Base-by-base conservation (phyloP, 2,797 vertebrate genomes). In the Acestrorhynchus altus region DNA sequence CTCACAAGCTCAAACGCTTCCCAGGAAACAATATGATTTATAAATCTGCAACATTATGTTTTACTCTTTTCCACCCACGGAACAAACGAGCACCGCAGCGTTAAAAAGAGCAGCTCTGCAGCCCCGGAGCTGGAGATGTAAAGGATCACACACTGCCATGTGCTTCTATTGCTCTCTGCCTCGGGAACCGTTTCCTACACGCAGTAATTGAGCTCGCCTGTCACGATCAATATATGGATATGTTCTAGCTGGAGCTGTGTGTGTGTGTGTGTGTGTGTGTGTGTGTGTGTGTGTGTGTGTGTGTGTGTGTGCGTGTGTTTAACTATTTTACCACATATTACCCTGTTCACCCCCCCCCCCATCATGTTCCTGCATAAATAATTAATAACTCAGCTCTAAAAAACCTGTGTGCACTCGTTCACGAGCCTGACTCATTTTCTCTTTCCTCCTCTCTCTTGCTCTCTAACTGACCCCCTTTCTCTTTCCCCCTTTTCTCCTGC, bases 341-440 rank as follows among this genome's bases (percentile, higher is more conserved):
- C 22, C 24, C 13, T 47, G 66, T 52, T 22, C 80, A 20, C 67
- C 42, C 22, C 51, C 76, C 4, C 15, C 51, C 8, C 22, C 73
- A 39, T 11, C 9, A 51, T 20, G 46, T 20, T 18, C 31, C 5
- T 22, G 39, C 68, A 72, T 64, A 51, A 72, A 54, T 65, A 63
- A 78, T 72, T 64, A 72, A 54, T 65, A 63, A 78, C 65, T 64
- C 60, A 72, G 20, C 6, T 42, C 16, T 39, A 20, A 7, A 71
- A 31, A 56, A 22, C 44, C 61, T 52, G 10, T 22, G 16, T n/a
- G 15, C 31, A 35, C 44, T 40, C 6, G 18, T 16, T 49, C 46
- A 4, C 18, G 6, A 16, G 1, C 16, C 61, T 16, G 63, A 56
- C 57, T n/a, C 16, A 42, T 15, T 52, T 8, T 35, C 16, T 54